Evolutionary conservation across 2,888 invertebrate species (phyloP), one percentile per base, ranked within the genome.

Genomic region (Dryomyza anilis): DNA sequence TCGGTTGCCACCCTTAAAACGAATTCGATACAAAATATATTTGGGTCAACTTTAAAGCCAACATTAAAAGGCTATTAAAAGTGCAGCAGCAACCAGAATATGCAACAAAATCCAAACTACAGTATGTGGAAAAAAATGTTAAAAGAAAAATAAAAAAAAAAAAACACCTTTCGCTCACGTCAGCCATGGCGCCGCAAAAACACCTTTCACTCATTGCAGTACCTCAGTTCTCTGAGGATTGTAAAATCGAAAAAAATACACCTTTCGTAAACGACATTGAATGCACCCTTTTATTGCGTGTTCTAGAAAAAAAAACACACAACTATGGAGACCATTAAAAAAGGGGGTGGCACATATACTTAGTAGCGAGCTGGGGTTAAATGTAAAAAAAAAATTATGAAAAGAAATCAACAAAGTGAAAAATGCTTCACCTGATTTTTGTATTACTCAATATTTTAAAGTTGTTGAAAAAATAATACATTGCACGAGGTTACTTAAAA

Each of bases 271-370:
- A 60, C 30, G 30, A 8, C 46, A 27, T 46, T 33, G 25, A 36
- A 65, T 71, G 71, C 72, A 76, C 77, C 77, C 72, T 73, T 69
- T 72, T 71, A 69, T 79, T 77, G 80, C 78, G 77, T 79, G 78
- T 67, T 71, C 45, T 57, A 33, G 69, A n/a, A 74, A 69, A 72
- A 71, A 46, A 68, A 63, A 43, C 55, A 63, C 39, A 43, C 55
- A 59, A 67, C 53, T 58, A 63, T 52, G 30, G 14, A 30, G 30
- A 53, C 53, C 14, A 12, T 16, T n/a, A 25, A 25, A 50, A 50
- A 53, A 30, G 19, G 33, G 29, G 53, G 53, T 53, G 29, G 53
- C 30, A 53, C 16, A 21, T 19, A 16, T n/a, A n/a, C n/a, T n/a
- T n/a, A n/a, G n/a, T n/a, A n/a, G n/a, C n/a, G n/a, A n/a, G n/a